Evolutionary conservation across 2,888 invertebrate species (phyloP).

Genomic region (Campoletis raptor): DNA sequence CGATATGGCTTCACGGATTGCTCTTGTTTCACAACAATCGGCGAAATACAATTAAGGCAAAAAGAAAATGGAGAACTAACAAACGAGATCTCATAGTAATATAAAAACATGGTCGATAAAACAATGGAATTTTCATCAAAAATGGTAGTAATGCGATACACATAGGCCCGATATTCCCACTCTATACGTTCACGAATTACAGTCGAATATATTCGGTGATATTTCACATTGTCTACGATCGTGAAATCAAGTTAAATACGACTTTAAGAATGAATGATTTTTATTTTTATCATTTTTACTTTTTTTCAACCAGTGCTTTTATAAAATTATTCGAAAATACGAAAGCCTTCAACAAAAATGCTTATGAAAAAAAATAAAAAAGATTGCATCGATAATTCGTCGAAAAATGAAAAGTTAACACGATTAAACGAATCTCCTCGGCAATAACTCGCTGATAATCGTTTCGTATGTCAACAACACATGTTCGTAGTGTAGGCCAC

Average conservation of each 20-base stretch:
- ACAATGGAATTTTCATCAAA: slow-evolving; percentile 36
- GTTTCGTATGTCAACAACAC: slow-evolving; percentile 10
- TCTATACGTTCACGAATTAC: slow-evolving; percentile 12
- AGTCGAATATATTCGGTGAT: background rate
- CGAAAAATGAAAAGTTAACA: background rate
- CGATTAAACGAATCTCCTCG: background rate
- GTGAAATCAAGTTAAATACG: background rate
- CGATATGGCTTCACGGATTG: slow-evolving; percentile 60
- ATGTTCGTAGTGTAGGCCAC: slow-evolving; percentile 20
- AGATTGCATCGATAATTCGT: background rate
- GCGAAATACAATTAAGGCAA: slow-evolving; percentile 52
- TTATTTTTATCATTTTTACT: background rate
- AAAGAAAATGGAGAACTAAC: slow-evolving; percentile 20
- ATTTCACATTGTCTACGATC: background rate
- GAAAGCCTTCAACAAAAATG: background rate
- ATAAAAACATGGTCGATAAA: slow-evolving; percentile 28
- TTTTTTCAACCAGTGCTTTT: background rate
- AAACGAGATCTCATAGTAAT: background rate
- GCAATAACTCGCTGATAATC: slow-evolving; percentile 3
- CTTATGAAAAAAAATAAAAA: background rate
- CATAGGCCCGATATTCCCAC: slow-evolving; percentile 10
- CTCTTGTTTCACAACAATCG: slow-evolving; percentile 62
- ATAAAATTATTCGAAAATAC: background rate
- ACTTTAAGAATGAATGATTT: background rate
- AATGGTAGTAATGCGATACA: slow-evolving; percentile 21